Percentiles rank a stretch among this genome's conserved stretches.
These are phyloP conservation scores for Semotilus atromaculatus DNA, from an alignment of 2,797 vertebrate genomes.

Conservation along the genomic window DNA sequence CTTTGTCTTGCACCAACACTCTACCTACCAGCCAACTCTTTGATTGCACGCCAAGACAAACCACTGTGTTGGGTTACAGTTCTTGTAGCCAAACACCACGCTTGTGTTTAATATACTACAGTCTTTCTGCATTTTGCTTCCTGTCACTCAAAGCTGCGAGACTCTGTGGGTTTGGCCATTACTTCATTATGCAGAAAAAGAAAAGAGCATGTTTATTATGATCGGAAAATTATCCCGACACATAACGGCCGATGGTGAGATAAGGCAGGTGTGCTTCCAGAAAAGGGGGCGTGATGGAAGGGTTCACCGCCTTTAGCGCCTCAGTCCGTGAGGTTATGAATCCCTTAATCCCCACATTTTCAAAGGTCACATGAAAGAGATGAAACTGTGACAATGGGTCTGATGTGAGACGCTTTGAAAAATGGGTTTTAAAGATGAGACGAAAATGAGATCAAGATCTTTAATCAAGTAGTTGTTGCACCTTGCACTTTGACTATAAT, in stretches of 20 bases:
- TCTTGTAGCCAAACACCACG: slow-evolving; percentile 87
- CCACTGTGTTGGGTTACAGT: slow-evolving; percentile 85
- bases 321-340: slow-evolving; percentile 46
- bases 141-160: slow-evolving; percentile 79
- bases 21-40: slow-evolving; percentile 83
- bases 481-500: background rate
- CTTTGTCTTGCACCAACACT: slow-evolving; percentile 86
- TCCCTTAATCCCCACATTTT: slow-evolving; percentile 44
- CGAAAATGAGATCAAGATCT: background rate
- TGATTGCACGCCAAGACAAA: slow-evolving; percentile 90
- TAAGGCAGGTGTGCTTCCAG: slow-evolving; percentile 28
- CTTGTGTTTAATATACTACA: slow-evolving; percentile 88
- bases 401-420: slow-evolving; percentile 18
- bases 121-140: slow-evolving; percentile 81
- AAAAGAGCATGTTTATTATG: slow-evolving; percentile 70
- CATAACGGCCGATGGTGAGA: slow-evolving; percentile 51
- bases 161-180: slow-evolving; percentile 64
- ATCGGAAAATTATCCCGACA: slow-evolving; percentile 56
- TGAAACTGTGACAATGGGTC: background rate
- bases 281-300: background rate
- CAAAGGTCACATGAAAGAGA: slow-evolving; percentile 23
- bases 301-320: slow-evolving; percentile 2
- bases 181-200: slow-evolving; percentile 79
- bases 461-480: background rate
- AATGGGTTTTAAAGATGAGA: slow-evolving; percentile 11